Evolutionary conservation across 2,797 vertebrate genomes (phyloP), one percentile per base, ranked within the genome.

Genomic region (Periparus ater): DNA sequence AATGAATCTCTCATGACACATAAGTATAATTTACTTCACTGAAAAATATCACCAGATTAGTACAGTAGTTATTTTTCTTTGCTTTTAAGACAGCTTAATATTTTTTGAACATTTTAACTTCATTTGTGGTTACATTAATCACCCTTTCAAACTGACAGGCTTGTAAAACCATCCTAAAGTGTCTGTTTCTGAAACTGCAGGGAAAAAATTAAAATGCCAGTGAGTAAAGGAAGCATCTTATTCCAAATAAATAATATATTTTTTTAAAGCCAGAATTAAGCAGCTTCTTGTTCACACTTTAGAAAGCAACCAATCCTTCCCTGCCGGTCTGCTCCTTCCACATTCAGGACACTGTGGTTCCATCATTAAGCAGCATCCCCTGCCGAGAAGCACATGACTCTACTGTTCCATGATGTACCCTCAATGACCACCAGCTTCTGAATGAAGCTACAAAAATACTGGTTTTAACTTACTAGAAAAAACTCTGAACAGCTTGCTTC

Each of bases 361-460:
- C 79, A 96, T 78, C 93, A 81, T 83, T 88, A 95, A 85, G 78
- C 65, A 94, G 84, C 60, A 88, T 81, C 30, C 38, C 95, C 79
- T 47, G 54, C 76, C 1, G 73, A 91, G 87, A 61, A 83, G 47
- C 85, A 92, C 58, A 66, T 93, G 91, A 91, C 44, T 78, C 73
- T 85, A 17, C 75, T 86, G 87, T 88, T 93, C 87, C 82, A 88
- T 79, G 80, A 79, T 85, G 62, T 58, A 83, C 47, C 23, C 77
- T 91, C 92, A 83, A 17, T 63, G 91, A 93, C 17, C 47, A 95
- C 29, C 48, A 83, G 55, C 18, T 93, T 81, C 68, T 3, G 1
- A 85, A 83, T 29, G 58, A 80, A 75, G 55, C 36, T 66, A 68
- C 91, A 73, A 89, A 79, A 77, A 71, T 45, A 40, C 42, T 55